These are phyloP conservation scores for Himalopsyche kuldschensis DNA, from an alignment of 2,888 invertebrate species.

Conservation along the genomic window DNA sequence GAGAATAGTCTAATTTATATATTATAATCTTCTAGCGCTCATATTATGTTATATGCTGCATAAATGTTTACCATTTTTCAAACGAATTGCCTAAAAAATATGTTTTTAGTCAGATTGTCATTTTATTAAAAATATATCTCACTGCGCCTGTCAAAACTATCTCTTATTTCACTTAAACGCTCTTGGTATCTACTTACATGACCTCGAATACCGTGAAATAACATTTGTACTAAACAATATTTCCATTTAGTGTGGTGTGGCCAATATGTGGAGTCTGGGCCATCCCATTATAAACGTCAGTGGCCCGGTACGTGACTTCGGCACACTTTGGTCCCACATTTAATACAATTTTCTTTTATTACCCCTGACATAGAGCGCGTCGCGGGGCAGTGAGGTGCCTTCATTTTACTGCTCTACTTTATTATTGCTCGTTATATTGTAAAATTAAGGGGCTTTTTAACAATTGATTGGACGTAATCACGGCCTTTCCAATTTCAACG, in stretches of 20 bases:
- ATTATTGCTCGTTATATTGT: not conserved
- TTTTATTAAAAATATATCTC: too few species aligned
- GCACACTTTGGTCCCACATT: not conserved
- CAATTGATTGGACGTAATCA: slow-evolving; percentile 2
- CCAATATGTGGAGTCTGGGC: not conserved
- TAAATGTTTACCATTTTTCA: too few species aligned
- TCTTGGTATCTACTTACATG: not conserved
- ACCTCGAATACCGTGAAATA: not conserved
- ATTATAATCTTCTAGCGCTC: too few species aligned
- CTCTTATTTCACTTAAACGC: not conserved
- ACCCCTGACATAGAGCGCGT: not conserved
- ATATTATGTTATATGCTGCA: too few species aligned
- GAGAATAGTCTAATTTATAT: too few species aligned
- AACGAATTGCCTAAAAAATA: too few species aligned
- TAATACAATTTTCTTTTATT: slow-evolving; percentile 8
- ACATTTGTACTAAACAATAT: not conserved
- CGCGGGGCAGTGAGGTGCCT: not conserved
- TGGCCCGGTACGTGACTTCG: not conserved
- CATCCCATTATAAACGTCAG: not conserved
- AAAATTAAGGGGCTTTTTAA: slow-evolving; percentile 2
- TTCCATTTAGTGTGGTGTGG: not conserved
- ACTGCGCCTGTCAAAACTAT: not conserved
- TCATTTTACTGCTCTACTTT: not conserved
- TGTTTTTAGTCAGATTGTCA: too few species aligned
- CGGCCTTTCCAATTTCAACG: not conserved